These are phyloP conservation scores for Palloptera scutellata DNA, from an alignment of 2,888 invertebrate genomes.

Conservation along the genomic window DNA sequence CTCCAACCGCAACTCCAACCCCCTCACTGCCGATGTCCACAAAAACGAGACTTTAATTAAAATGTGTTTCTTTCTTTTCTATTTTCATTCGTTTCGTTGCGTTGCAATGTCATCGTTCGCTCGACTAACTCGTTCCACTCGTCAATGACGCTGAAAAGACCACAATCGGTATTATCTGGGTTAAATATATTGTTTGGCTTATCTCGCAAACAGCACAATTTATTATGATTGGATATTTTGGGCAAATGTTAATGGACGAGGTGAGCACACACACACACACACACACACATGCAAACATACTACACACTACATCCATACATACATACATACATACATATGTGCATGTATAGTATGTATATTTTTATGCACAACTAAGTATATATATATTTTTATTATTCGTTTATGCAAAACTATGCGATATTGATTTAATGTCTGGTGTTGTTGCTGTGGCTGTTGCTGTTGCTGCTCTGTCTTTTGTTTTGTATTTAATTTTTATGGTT, in stretches of 20 bases:
- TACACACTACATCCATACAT: too few species aligned
- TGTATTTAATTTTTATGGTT: not conserved
- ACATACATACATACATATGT: too few species aligned
- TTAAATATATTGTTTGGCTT: constrained; percentile 33
- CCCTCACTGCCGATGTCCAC: too few species aligned
- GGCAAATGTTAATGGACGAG: constrained; percentile 35
- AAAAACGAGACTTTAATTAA: not conserved
- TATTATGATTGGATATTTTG: constrained; percentile 34
- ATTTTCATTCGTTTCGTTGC: not conserved
- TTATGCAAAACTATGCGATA: too few species aligned
- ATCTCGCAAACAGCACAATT: constrained; percentile 31
- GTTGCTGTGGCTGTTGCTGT: too few species aligned
- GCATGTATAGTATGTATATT: too few species aligned
- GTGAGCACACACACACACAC: constrained; percentile 12
- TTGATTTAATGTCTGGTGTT: too few species aligned
- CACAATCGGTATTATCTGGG: constrained; percentile 15
- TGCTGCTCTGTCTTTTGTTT: not conserved
- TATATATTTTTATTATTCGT: too few species aligned
- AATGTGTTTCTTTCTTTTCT: too few species aligned
- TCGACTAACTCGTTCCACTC: not conserved
- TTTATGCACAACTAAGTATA: too few species aligned
- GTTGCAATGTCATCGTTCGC: not conserved
- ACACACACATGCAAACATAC: not conserved
- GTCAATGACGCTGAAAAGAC: not conserved
- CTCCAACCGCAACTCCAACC: too few species aligned